Conservation (phyloP, 2,113 vertebrate genomes). For the Elephantulus edwardii region DNA sequence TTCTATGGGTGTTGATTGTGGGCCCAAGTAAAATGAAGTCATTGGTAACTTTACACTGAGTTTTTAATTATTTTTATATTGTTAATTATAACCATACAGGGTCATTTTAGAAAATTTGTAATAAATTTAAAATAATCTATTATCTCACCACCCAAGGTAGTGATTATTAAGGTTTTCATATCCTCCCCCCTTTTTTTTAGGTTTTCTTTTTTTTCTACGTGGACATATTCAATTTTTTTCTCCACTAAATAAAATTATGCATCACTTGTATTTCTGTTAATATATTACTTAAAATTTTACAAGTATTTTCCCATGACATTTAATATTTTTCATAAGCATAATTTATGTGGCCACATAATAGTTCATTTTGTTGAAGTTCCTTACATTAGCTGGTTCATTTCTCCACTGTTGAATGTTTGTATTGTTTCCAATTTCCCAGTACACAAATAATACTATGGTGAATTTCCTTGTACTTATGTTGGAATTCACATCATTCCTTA, state of each 20-base stretch:
- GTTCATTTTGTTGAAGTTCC: background rate
- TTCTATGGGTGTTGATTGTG: no score
- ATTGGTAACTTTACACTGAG: no score
- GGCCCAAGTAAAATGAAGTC: no score
- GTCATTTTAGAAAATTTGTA: conserved; percentile 12
- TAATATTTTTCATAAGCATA: background rate
- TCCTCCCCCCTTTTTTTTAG: background rate
- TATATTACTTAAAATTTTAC: background rate
- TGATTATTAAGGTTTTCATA: conserved; percentile 15
- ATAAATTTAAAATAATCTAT: conserved; percentile 8
- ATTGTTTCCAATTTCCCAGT: background rate
- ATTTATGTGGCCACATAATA: background rate
- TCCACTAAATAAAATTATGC: background rate
- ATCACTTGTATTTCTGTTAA: background rate
- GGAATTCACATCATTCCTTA: background rate
- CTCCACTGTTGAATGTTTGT: background rate
- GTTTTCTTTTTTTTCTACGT: background rate
- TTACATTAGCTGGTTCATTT: background rate
- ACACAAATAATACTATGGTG: background rate
- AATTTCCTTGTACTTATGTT: background rate
- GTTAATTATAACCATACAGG: background rate
- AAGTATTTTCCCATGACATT: background rate
- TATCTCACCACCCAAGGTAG: background rate
- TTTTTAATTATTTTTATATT: background rate
- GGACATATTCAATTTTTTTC: background rate